Conservation (phyloP, 1,140 invertebrate genomes). For the Riptortus pedestris region DNA sequence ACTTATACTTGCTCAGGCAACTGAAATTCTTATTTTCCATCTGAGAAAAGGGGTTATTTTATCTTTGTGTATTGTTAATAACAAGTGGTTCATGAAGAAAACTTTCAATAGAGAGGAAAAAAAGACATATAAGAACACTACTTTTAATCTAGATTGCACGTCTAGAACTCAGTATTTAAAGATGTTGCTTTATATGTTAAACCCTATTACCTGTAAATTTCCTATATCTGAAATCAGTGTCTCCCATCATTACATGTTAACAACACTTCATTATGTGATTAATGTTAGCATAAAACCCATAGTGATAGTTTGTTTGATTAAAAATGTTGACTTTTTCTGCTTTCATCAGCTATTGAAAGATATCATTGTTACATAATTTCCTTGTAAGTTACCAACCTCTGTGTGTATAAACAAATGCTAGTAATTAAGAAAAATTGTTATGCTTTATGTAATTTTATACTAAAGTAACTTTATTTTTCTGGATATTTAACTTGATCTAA, state of each 20-base stretch:
- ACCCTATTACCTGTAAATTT: not conserved
- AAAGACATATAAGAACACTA: not conserved
- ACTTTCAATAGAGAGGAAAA: too few species aligned
- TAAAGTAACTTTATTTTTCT: conserved; percentile 3
- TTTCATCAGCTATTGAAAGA: not conserved
- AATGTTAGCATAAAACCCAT: not conserved
- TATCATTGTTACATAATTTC: not conserved
- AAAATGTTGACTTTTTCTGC: not conserved
- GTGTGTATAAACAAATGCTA: not conserved
- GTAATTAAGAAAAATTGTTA: not conserved
- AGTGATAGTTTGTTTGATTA: not conserved
- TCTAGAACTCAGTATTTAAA: conserved; percentile 10
- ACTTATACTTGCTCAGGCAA: conserved; percentile 21
- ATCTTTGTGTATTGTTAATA: not conserved
- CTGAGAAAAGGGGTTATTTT: not conserved
- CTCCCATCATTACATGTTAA: not conserved
- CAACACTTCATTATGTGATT: not conserved
- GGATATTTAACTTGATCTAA: not conserved
- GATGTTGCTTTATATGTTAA: conserved; percentile 8
- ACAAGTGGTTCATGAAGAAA: not conserved
- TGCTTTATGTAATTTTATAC: not conserved
- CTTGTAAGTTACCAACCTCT: conserved; percentile 10
- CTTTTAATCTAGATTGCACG: conserved; percentile 5
- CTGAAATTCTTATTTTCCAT: not conserved
- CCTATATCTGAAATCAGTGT: not conserved